Percentiles rank a stretch among this genome's conserved stretches.
Evolutionary conservation across 1,140 invertebrate species (phyloP).

Genomic region (Pseudomyrmex flavicornis): DNA sequence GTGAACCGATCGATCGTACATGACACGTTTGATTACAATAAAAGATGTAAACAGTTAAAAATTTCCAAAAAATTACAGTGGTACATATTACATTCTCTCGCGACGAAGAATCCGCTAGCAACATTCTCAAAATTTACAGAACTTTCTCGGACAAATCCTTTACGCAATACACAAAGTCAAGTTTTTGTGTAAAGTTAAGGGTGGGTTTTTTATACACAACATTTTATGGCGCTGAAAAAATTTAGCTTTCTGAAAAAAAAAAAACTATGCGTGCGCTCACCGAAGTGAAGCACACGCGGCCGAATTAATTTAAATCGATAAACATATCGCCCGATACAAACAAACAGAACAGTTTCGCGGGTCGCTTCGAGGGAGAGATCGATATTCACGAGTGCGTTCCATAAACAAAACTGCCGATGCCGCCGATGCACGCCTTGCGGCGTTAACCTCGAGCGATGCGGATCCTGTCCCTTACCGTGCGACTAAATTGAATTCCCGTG

Average conservation of each 20-base stretch:
- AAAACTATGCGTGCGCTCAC: not conserved
- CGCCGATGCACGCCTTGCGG: conserved; percentile 35
- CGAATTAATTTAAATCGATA: conserved; percentile 59
- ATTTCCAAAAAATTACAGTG: no score
- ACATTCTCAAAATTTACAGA: not conserved
- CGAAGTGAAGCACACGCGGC: conserved; percentile 1
- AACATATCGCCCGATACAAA: conserved; percentile 42
- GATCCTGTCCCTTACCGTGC: conserved; percentile 61
- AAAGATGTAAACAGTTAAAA: no score
- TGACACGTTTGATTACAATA: not conserved
- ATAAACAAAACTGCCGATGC: conserved; percentile 55
- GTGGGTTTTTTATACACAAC: no score
- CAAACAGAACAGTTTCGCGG: conserved; percentile 38
- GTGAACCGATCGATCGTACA: conserved; percentile 64
- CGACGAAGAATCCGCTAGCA: no score
- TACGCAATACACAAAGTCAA: no score
- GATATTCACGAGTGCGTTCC: conserved; percentile 47
- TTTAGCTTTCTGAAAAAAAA: not conserved
- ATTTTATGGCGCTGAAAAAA: no score
- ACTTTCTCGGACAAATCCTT: not conserved
- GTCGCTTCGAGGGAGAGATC: conserved; percentile 32
- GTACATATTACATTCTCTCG: no score
- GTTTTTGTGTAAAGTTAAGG: no score
- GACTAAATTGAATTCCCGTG: conserved; percentile 69
- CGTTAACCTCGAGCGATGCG: conserved; percentile 54